Evolutionary conservation across 2,797 vertebrate genomes (phyloP).

Genomic region (Dipus sagitta): DNA sequence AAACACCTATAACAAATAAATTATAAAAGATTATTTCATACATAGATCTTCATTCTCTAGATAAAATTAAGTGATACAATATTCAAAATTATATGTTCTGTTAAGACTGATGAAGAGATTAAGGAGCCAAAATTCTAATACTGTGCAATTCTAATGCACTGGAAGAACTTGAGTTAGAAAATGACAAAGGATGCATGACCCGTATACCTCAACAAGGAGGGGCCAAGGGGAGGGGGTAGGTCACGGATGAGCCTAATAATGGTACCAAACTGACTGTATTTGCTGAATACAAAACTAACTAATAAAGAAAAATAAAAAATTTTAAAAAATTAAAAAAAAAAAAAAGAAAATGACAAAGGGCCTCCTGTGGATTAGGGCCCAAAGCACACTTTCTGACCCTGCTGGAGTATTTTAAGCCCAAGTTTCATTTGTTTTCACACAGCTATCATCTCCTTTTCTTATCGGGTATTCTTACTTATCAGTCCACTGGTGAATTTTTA

Average conservation of each 20-base stretch:
- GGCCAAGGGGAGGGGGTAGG: no score
- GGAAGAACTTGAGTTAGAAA: background rate
- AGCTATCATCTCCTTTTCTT: background rate
- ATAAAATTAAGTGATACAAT: conserved; percentile 45
- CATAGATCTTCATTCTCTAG: background rate
- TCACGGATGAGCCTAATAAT: no score
- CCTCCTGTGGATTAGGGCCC: background rate
- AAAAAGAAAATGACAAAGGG: background rate
- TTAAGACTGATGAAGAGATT: conserved; percentile 25
- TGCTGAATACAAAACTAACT: no score
- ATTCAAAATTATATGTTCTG: background rate
- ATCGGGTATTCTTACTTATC: background rate
- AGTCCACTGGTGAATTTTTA: conserved; percentile 28
- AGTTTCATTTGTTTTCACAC: conserved; percentile 14
- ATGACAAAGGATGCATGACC: no score
- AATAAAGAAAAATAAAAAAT: no score
- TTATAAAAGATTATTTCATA: conserved; percentile 69
- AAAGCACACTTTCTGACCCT: conserved; percentile 5
- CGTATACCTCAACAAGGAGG: no score
- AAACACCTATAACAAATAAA: conserved; percentile 75
- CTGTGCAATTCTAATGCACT: conserved; percentile 2
- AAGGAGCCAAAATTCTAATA: conserved; percentile 9
- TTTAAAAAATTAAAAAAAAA: no score
- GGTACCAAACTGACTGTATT: no score
- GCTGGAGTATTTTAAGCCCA: conserved; percentile 8